Evolutionary conservation across 2,113 vertebrate genomes (phyloP), one percentile per base, ranked within the genome.

Genomic region (Numenius arquata): DNA sequence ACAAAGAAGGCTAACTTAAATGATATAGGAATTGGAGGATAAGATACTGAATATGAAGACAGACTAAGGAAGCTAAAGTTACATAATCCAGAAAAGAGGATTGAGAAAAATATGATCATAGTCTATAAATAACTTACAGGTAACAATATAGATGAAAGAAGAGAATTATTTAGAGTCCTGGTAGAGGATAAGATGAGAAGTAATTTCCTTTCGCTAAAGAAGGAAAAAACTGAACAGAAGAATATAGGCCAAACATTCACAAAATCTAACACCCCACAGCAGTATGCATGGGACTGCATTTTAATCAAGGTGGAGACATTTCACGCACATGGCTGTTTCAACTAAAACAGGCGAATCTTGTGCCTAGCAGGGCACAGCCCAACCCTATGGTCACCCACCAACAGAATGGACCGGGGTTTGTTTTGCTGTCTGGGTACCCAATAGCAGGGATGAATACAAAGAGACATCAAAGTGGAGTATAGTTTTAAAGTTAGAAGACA

Each of bases 51-150:
- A 75, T 75, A 79, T 77, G 86, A 74, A 96, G 88, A 73, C n/a
- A 84, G 89, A 85, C 71, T 93, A 94, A 79, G 81, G 71, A 91
- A 82, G 63, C 59, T 93, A 17, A 94, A 91, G 50, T 93, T 83
- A 85, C 30, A 93, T 88, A 96, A 96, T 93, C 82, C 82, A 91
- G 85, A 85, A 97, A 96, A 96, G 91, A 97, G 73, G 92, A 95
- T 91, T 92, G 80, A 84, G 56, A 23, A 88, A 43, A 89, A 80
- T 87, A 93, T 85, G 50, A 95, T 89, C 83, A 68, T 2, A 78
- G 62, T n/a, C 91, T 94, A 96, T 81, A 96, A 97, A 95, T 92
- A 96, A 41, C 88, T 82, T 76, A 55, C 81, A 95, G 85, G 92
- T 96, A 96, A 94, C 90, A 95, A 68, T 90, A 62, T 6, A 94